Base-by-base conservation (phyloP, 2,113 vertebrate species). In the Globicephala melas region DNA sequence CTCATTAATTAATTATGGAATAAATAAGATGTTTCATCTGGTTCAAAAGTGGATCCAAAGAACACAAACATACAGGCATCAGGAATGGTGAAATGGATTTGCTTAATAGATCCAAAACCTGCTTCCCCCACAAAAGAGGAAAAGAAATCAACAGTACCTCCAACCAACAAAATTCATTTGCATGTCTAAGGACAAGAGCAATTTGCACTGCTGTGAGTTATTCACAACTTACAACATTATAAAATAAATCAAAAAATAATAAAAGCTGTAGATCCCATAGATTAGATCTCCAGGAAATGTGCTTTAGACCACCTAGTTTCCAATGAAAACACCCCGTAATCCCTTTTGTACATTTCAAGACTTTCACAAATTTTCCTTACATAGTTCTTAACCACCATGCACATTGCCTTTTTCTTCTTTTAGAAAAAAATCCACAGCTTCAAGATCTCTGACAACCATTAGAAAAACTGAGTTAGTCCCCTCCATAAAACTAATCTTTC, bases 401-500 rank as follows among this genome's bases (percentile, higher is more conserved):
- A 44, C 21, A 67, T 62, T 28, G 14, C 41, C 12, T 87, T 50
- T 71, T 81, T 41, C 73, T 68, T 60, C 28, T 60, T 44, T 90
- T 55, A 81, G 73, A 85, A 85, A 63, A 93, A 25, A 68, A 77
- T 58, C 8, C 67, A 93, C 20, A 82, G 18, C 73, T 95, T 92
- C 31, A 90, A 76, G 20, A 87, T 86, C 53, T 73, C 73, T 95
- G n/a, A 82, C 50, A 90, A 91, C 14, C 44, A 53, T n/a, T 71
- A 94, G 5, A 84, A 79, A 94, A 89, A 73, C 20, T 58, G 31
- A 91, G 17, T 93, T 67, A 84, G 13, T 26, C 23, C 65, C 44
- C 36, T 76, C 71, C 41, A 86, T 55, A 95, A 95, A 96, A 74
- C 28, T 38, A 81, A 76, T 44, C 18, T 95, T 92, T 80, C 67